Conservation (phyloP, 2,888 invertebrate species). For the Onthophagus sagittarius region DNA sequence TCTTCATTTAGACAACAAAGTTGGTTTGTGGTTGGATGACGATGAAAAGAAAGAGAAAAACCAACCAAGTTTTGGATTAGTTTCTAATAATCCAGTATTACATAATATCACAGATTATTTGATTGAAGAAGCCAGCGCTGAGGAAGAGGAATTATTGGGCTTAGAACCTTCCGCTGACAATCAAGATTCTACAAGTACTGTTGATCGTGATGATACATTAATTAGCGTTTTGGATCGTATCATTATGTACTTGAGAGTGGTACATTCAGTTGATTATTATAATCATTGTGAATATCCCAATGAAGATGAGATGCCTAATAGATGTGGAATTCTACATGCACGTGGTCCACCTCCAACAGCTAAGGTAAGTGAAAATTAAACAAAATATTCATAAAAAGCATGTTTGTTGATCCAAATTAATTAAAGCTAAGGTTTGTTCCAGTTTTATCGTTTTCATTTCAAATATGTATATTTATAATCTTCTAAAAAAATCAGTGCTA, state of each 20-base stretch:
- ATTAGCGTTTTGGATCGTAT: slow-evolving; percentile 74
- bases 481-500: no score
- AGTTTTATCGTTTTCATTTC: no score
- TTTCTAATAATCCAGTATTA: slow-evolving; percentile 87
- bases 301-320: slow-evolving; percentile 99
- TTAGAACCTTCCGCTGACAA: slow-evolving; percentile 53
- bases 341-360: slow-evolving; percentile 82
- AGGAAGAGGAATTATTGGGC: slow-evolving; percentile 91
- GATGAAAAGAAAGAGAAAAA: slow-evolving; percentile 47
- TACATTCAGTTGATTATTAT: slow-evolving; percentile 98
- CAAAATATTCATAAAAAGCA: no score
- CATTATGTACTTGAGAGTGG: slow-evolving; percentile 89
- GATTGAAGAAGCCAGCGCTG: slow-evolving; percentile 97
- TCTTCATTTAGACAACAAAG: slow-evolving; percentile 82
- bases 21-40: slow-evolving; percentile 69
- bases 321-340: slow-evolving; percentile 97
- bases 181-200: slow-evolving; percentile 48
- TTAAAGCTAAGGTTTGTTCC: no score
- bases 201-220: slow-evolving; percentile 70
- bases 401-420: no score
- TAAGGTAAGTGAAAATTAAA: slow-evolving; percentile 55
- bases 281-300: slow-evolving; percentile 98
- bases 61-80: slow-evolving; percentile 61
- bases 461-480: no score
- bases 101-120: slow-evolving; percentile 96